Percentiles rank a stretch among this genome's conserved stretches.
phyloP scores from a whole-genome alignment of 2,797 vertebrate species.

The Gymnothorax javanicus region DNA sequence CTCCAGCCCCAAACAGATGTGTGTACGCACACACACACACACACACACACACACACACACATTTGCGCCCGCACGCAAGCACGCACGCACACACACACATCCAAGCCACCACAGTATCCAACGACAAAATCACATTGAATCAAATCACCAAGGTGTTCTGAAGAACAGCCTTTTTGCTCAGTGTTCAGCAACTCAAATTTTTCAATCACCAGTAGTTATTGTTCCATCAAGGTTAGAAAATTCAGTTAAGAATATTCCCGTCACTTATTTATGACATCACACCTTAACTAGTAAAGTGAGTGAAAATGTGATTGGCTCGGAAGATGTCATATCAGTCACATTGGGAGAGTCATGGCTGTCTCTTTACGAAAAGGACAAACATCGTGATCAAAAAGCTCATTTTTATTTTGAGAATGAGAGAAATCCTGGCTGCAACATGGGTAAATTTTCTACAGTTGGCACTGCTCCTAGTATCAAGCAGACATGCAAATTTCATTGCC shows the following conservation, averaged over 20 bases:
- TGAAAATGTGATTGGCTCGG: neutral
- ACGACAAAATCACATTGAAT: neutral
- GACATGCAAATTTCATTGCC: neutral
- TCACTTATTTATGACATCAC: neutral
- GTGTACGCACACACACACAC: too few species aligned
- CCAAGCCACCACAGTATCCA: neutral
- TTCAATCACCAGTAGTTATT: too few species aligned
- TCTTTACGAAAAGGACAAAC: neutral
- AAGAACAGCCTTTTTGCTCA: too few species aligned
- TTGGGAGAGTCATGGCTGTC: neutral
- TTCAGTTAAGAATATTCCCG: too few species aligned
- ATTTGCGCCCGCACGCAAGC: too few species aligned
- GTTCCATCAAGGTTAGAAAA: too few species aligned
- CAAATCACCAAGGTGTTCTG: neutral
- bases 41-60: too few species aligned
- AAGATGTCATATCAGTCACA: neutral
- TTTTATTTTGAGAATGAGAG: neutral
- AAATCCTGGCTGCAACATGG: neutral
- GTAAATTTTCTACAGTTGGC: neutral
- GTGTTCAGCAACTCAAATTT: too few species aligned
- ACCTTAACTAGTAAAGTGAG: neutral
- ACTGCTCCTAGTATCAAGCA: neutral
- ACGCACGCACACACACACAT: constrained; percentile 1
- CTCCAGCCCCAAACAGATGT: too few species aligned
- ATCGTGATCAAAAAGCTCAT: neutral